These are phyloP conservation scores for Hirtodrosophila cameraria DNA, from an alignment of 2,888 invertebrate genomes.

Conservation along the genomic window DNA sequence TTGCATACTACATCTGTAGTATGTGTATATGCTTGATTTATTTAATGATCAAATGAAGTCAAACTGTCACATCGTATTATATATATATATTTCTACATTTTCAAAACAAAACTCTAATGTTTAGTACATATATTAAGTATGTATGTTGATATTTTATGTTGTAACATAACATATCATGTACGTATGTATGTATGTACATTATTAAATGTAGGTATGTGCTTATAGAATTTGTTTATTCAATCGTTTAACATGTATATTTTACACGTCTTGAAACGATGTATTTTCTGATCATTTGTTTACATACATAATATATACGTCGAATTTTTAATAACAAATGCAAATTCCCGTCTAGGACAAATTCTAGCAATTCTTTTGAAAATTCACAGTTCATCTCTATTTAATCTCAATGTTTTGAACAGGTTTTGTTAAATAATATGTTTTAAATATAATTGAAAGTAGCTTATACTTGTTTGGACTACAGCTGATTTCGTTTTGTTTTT, in stretches of 20 bases:
- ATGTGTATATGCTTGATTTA: slow-evolving; percentile 26
- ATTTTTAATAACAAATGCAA: slow-evolving; percentile 40
- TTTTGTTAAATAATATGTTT: slow-evolving; percentile 6
- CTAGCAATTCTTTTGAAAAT: neutral
- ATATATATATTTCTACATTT: slow-evolving; percentile 25
- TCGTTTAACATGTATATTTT: slow-evolving; percentile 49
- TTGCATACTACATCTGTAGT: neutral
- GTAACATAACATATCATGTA: too few relatives aligned
- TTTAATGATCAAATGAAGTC: slow-evolving; percentile 26
- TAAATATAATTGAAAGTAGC: slow-evolving; percentile 1
- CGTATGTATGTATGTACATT: neutral
- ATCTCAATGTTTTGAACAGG: neutral
- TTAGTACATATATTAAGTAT: slow-evolving; percentile 13
- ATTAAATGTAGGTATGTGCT: slow-evolving; percentile 12
- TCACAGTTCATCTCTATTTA: neutral
- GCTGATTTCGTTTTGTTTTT: slow-evolving; percentile 32
- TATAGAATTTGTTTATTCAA: slow-evolving; percentile 41
- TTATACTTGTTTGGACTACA: slow-evolving; percentile 40
- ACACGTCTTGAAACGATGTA: slow-evolving; percentile 11
- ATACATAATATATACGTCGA: slow-evolving; percentile 34
- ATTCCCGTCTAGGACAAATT: too few relatives aligned
- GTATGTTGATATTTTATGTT: too few relatives aligned
- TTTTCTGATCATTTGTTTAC: slow-evolving; percentile 27
- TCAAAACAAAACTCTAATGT: slow-evolving; percentile 4
- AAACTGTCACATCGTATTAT: slow-evolving; percentile 19